Evolutionary conservation across 2,888 invertebrate genomes (phyloP), one percentile per base, ranked within the genome.

Genomic region (Masnerella sp.): DNA sequence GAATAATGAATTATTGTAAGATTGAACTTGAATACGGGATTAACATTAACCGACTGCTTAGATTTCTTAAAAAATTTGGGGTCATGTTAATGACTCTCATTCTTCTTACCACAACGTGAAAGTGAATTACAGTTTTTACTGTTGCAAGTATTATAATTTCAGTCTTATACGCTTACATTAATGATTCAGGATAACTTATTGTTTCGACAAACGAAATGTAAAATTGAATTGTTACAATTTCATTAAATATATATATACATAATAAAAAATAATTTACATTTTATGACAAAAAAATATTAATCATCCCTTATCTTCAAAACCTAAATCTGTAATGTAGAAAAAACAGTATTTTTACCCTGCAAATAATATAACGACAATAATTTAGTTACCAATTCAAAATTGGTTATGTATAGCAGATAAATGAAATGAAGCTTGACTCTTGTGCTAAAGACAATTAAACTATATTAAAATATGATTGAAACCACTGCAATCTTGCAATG

Each of bases 111-210:
- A 59, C 68, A 69, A 61, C n/a, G 47, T 61, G 69, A 69, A 69
- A 69, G 68, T 69, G 25, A 69, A 69, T 69, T 69, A 61, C 47
- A 47, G 45, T 69, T 61, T 52, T 61, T 68, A 51, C 18, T 18
- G 32, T 36, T 59, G 30, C 25, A 61, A 61, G 51, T 61, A 69
- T 54, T 61, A 30, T 61, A 52, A 69, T 69, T 59, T 32, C 18
- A n/a, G 51, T 43, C 28, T 28, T 49, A 18, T 45, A 45, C 36
- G 43, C 36, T 42, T 17, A 5, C 22, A 49, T 18, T 17, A 34
- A 25, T 42, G 15, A n/a, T n/a, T n/a, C n/a, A n/a, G n/a, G n/a
- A n/a, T n/a, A n/a, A n/a, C n/a, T n/a, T n/a, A n/a, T n/a, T n/a
- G n/a, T n/a, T n/a, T n/a, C n/a, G n/a, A n/a, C n/a, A n/a, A n/a